Evolutionary conservation across 2,113 vertebrate species (phyloP), one percentile per base, ranked within the genome.

Genomic region (Otus sunia): DNA sequence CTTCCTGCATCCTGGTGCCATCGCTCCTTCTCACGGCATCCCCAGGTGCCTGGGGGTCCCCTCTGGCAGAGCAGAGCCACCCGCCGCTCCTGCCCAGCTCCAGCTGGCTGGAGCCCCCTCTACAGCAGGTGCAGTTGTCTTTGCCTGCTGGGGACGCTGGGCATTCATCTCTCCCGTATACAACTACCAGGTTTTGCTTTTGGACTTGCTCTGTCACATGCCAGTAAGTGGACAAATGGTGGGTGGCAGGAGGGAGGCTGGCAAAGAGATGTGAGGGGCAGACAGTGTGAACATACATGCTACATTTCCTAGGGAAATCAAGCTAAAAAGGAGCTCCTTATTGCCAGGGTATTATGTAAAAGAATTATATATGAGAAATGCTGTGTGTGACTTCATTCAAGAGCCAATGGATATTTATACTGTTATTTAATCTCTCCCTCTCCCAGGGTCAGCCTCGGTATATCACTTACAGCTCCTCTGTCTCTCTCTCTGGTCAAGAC

Each of bases 81-180:
- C 47, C 1, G 0, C 12, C 0, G 5, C 52, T 36, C 27, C 59
- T 30, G 49, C 58, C 17, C 29, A 18, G 26, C 15, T 4, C 13
- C 36, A 18, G 53, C 63, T 22, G 2, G 3, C 39, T 0, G 4
- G 10, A 88, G 64, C 15, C 22, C 36, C 27, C 8, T 36, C 41
- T 50, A 20, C 60, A 29, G 37, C 4, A 1, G 34, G 17, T 17
- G 30, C 29, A 6, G 39, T 6, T 59, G 36, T 45, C n/a, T 37
- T 8, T 37, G 45, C 37, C n/a, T 3, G 1, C n/a, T 10, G 21
- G 11, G 19, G 18, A 21, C 23, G 15, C 26, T 4, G 2, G 30
- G 49, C 37, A 9, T 15, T 30, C 23, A 6, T 9, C 41, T 50
- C 39, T 43, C 27, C 62, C 0, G 0, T 6, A 5, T 8, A 14